Conservation (phyloP, 2,113 vertebrate genomes). For the Epinephelus moara region DNA sequence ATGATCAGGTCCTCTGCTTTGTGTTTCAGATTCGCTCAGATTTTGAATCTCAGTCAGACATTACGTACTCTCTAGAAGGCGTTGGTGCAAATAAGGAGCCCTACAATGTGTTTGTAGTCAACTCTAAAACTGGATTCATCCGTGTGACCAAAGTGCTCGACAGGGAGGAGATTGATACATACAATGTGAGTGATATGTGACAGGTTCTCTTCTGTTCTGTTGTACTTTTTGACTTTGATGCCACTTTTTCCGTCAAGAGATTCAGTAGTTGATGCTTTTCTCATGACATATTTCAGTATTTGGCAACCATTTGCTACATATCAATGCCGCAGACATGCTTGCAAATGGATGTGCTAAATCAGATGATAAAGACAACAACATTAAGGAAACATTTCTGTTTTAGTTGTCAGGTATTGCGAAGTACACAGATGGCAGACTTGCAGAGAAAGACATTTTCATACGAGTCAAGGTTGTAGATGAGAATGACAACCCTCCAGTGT, state of each 20-base stretch:
- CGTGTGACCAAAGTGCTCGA: conserved; percentile 89
- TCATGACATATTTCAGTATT: background rate
- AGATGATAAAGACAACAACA: background rate
- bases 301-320: background rate
- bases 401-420: conserved; percentile 77
- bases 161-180: conserved; percentile 80
- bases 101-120: conserved; percentile 88
- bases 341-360: background rate
- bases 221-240: background rate
- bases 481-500: conserved; percentile 80
- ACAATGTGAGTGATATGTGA: conserved; percentile 74
- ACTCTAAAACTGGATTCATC: conserved; percentile 86
- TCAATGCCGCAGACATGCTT: background rate
- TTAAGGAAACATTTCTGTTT: background rate
- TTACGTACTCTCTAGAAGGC: conserved; percentile 88
- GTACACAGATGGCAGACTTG: background rate
- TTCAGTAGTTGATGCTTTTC: background rate
- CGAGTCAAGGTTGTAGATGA: conserved; percentile 77
- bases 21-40: conserved; percentile 92
- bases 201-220: background rate
- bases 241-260: background rate
- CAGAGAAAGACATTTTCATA: conserved; percentile 74
- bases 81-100: conserved; percentile 85
- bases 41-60: conserved; percentile 38
- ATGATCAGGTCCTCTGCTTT: background rate